Percentiles rank a stretch among this genome's conserved stretches.
phyloP scores from a whole-genome alignment of 2,888 invertebrate genomes.

The Orthosia gracilis region DNA sequence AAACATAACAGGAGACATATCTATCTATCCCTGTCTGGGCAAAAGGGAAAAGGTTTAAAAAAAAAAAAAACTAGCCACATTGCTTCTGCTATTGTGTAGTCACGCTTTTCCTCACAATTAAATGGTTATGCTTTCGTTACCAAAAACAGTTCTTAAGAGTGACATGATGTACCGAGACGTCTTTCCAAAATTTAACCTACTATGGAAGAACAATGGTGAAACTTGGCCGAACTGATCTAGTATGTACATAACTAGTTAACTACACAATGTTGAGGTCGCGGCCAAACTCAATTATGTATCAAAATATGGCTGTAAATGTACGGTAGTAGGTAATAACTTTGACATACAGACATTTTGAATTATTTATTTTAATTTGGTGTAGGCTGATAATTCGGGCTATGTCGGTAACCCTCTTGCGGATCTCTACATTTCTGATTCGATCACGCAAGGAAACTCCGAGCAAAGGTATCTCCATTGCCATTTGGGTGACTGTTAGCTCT shows the following conservation, averaged over 20 bases:
- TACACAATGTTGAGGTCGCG: slow-evolving; percentile 29
- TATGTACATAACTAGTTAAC: background rate
- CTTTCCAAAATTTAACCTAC: slow-evolving; percentile 39
- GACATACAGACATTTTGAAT: slow-evolving; percentile 2
- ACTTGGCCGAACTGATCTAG: slow-evolving; percentile 15
- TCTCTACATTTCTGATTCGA: no score
- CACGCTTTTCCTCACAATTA: slow-evolving; percentile 38
- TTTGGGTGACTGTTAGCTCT: no score
- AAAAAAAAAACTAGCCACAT: background rate
- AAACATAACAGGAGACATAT: background rate
- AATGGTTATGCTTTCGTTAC: slow-evolving; percentile 35
- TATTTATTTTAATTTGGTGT: slow-evolving; percentile 9
- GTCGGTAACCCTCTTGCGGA: no score
- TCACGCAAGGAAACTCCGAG: no score
- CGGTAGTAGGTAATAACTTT: background rate
- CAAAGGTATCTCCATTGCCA: no score
- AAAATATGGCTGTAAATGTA: background rate
- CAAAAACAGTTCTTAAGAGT: slow-evolving; percentile 8
- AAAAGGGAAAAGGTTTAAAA: no score
- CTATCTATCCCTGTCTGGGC: no score
- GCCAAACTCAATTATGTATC: slow-evolving; percentile 13
- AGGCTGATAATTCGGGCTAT: background rate
- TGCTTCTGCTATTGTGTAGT: slow-evolving; percentile 17
- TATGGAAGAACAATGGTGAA: slow-evolving; percentile 55
- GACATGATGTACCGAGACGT: slow-evolving; percentile 12